Evolutionary conservation across 2,888 invertebrate species (phyloP), one percentile per base, ranked within the genome.

Genomic region (Galerucella calmariensis): DNA sequence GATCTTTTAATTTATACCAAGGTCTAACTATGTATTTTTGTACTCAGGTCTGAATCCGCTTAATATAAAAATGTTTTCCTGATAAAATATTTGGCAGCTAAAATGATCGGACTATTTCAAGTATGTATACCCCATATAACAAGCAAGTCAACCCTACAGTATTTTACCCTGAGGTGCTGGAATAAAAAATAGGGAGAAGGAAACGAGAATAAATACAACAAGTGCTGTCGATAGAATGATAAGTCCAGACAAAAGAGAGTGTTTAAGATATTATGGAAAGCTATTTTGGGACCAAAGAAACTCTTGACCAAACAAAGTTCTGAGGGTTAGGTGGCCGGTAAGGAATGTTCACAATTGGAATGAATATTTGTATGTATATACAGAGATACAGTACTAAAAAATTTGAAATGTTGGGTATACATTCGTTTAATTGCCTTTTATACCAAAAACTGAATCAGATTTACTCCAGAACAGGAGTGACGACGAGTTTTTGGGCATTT

Each of bases 251-350:
- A 69, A 2, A 27, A 20, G 74, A 70, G 74, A 67, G 74, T 67
- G 74, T 48, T 69, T 74, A 70, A 66, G 69, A 67, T 70, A 74
- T 74, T 67, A 67, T 44, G 68, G 53, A 66, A 69, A 69, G 66
- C 69, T 69, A 74, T 66, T 66, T 53, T 59, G 61, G 58, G 65
- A 44, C 35, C 51, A 66, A 65, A 59, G 59, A 48, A 46, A 53
- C 69, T 58, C 51, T 61, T 51, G 61, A 51, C 69, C 73, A 58
- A 69, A 66, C 69, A 66, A 61, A 69, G 69, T 63, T 59, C 69
- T 27, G 41, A 65, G 71, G 71, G 71, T 65, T 70, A 27, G 35
- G 61, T 5, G 27, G 35, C n/a, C 61, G 61, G 10, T n/a, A n/a
- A 41, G 35, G 35, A 62, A 20, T n/a, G 20, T 63, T 63, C 4